A percentile compares a stretch with the other conserved stretches of the same genome.
Evolutionary conservation across 2,113 vertebrate species (phyloP).

Genomic region (Pontoporia blainvillei): DNA sequence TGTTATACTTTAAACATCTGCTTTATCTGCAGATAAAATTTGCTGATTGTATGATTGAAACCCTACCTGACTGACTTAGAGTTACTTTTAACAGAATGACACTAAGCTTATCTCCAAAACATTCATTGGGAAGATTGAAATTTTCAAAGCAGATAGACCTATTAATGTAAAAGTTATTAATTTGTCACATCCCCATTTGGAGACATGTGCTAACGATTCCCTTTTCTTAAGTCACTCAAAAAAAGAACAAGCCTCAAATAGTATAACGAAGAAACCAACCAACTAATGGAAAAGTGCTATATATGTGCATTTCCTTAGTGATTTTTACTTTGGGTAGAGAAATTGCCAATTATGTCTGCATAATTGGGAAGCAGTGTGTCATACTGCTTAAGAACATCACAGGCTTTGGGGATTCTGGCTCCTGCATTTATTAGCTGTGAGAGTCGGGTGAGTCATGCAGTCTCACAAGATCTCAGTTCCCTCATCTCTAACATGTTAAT

Average conservation of each 20-base stretch:
- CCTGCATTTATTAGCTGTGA: neutral
- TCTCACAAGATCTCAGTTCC: neutral
- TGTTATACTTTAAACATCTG: neutral
- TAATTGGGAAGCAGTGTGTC: too few relatives aligned
- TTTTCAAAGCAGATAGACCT: neutral
- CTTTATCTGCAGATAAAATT: neutral
- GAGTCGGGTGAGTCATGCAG: neutral
- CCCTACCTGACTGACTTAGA: neutral
- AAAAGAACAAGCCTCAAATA: neutral
- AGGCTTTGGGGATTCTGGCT: neutral
- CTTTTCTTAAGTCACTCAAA: neutral
- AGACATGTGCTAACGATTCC: neutral
- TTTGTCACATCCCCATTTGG: neutral
- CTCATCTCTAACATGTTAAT: constrained; percentile 14
- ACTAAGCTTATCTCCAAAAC: neutral
- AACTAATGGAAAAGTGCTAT: neutral
- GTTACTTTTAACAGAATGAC: neutral
- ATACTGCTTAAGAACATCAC: neutral
- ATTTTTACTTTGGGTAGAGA: neutral
- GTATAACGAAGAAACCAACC: neutral
- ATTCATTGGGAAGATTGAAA: neutral
- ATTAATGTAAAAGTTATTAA: neutral
- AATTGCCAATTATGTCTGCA: neutral
- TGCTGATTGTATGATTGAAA: neutral
- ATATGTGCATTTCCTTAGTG: neutral